These are phyloP conservation scores for Ctenochaetus hawaiiensis DNA, from an alignment of 2,797 vertebrate genomes.

Conservation along the genomic window DNA sequence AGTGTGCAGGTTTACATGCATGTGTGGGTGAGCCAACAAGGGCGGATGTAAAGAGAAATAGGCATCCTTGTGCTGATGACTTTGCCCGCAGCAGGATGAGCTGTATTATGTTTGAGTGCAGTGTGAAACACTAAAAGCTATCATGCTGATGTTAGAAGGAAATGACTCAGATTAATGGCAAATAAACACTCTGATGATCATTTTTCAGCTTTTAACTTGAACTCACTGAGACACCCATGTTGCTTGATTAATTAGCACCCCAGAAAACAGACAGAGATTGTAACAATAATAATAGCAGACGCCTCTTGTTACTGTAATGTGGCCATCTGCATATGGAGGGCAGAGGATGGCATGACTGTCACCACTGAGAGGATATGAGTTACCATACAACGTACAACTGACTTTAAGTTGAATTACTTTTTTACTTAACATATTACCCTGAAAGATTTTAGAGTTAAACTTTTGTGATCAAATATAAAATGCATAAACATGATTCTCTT, in stretches of 20 bases:
- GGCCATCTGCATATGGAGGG: conserved; percentile 24
- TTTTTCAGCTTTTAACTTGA: conserved; percentile 59
- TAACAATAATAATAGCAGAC: conserved; percentile 32
- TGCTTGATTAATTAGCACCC: conserved; percentile 60
- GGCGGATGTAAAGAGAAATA: conserved; percentile 24
- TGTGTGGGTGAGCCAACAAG: conserved; percentile 3
- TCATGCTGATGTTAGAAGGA: conserved; percentile 45
- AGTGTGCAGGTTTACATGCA: conserved; percentile 4
- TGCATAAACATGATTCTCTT: too few relatives aligned
- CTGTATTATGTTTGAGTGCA: conserved; percentile 15
- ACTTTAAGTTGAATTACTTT: not conserved
- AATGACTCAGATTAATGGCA: conserved; percentile 61
- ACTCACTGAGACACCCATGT: conserved; percentile 37
- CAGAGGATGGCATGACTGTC: not conserved
- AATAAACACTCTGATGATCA: conserved; percentile 58
- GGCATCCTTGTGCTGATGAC: conserved; percentile 8
- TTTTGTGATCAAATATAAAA: too few relatives aligned
- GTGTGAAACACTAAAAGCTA: conserved; percentile 47
- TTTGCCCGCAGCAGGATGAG: conserved; percentile 33
- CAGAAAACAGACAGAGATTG: conserved; percentile 28
- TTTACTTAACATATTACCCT: too few relatives aligned
- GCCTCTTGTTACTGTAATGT: conserved; percentile 5
- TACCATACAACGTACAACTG: not conserved
- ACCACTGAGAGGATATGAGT: conserved; percentile 11
- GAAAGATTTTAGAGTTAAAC: too few relatives aligned